These are phyloP conservation scores for Girardinus metallicus DNA, from an alignment of 2,797 vertebrate species.

Conservation along the genomic window DNA sequence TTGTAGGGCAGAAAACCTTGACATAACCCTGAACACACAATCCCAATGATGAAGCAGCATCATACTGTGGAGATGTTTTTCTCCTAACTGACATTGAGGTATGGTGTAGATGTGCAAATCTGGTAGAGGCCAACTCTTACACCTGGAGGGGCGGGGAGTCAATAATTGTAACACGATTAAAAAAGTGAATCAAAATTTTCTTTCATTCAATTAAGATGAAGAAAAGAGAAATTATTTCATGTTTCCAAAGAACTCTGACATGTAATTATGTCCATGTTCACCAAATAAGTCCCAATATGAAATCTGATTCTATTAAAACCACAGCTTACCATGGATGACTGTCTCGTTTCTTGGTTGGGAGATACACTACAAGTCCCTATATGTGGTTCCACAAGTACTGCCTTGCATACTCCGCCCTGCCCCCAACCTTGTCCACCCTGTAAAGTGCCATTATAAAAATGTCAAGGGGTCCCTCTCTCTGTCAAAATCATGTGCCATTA, in stretches of 20 bases:
- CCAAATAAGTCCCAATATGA: constrained; percentile 7
- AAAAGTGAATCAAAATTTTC: background rate
- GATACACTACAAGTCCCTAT: constrained; percentile 44
- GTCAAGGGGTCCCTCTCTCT: constrained; percentile 74
- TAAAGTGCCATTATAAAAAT: constrained; percentile 83
- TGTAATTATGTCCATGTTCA: background rate
- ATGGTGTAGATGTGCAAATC: background rate
- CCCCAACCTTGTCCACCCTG: constrained; percentile 75
- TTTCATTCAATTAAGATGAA: too few relatives aligned
- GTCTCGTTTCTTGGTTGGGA: constrained; percentile 45
- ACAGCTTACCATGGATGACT: constrained; percentile 37
- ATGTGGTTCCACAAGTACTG: constrained; percentile 59
- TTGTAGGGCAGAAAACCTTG: background rate
- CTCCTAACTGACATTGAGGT: background rate
- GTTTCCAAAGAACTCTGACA: background rate
- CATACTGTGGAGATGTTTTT: background rate
- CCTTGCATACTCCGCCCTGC: constrained; percentile 54
- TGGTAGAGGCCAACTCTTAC: background rate
- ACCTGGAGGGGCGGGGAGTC: background rate
- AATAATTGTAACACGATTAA: background rate
- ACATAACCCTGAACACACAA: background rate
- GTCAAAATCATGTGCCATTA: constrained; percentile 80
- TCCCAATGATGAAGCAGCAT: background rate
- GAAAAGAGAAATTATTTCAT: background rate
- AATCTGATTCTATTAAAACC: constrained; percentile 15